Percentiles rank a stretch among this genome's conserved stretches.
Evolutionary conservation across 2,113 vertebrate genomes (phyloP).

Genomic region (Ceyx margarethae): DNA sequence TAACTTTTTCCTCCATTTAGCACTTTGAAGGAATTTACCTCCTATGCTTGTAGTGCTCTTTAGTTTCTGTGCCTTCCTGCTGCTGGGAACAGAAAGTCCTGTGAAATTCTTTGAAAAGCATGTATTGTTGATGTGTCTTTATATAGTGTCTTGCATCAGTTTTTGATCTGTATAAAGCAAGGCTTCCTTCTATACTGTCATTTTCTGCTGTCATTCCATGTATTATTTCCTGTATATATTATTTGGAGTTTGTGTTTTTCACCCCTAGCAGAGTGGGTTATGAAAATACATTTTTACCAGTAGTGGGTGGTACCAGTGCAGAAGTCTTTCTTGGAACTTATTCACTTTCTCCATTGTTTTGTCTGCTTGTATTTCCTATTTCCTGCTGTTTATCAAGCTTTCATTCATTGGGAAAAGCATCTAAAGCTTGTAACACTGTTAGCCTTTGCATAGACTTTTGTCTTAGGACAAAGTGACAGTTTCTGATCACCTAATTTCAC

Average conservation of each 20-base stretch:
- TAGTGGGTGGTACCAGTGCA: neutral
- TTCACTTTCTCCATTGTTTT: neutral
- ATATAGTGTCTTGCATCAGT: neutral
- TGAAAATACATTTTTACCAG: neutral
- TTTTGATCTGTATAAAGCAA: neutral
- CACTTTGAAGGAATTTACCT: neutral
- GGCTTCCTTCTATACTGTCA: neutral
- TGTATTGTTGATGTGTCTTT: neutral
- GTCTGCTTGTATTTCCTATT: neutral
- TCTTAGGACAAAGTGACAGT: neutral
- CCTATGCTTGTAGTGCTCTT: neutral
- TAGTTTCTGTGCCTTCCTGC: neutral
- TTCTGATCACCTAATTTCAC: neutral
- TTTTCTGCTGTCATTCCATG: neutral
- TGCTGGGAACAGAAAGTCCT: neutral
- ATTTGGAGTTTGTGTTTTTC: neutral
- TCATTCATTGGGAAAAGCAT: neutral
- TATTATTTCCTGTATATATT: neutral
- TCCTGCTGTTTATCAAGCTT: neutral
- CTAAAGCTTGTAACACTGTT: neutral
- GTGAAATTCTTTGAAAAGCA: neutral
- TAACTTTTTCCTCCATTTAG: neutral
- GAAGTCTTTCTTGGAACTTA: neutral
- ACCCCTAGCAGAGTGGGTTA: neutral
- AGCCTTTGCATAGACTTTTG: neutral